Evolutionary conservation across 2,797 vertebrate genomes (phyloP).

Genomic region (Hemibagrus guttatus): DNA sequence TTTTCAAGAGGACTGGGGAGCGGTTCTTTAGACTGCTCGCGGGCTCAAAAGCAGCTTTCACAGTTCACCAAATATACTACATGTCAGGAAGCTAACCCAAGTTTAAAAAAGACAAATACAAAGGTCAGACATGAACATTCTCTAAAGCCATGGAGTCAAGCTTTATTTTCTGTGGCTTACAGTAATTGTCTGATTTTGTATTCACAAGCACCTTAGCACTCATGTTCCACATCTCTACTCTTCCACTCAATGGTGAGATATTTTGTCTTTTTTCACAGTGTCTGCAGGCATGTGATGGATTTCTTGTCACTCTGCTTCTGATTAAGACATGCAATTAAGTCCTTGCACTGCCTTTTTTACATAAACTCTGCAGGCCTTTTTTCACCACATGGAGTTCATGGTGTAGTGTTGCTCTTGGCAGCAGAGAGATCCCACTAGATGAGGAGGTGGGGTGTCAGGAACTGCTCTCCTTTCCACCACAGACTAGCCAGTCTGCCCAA

Average conservation of each 20-base stretch:
- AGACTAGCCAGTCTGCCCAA: constrained; percentile 65
- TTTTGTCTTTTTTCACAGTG: constrained; percentile 3
- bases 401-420: constrained; percentile 83
- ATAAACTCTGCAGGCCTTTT: constrained; percentile 64
- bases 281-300: constrained; percentile 58
- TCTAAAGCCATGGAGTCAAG: not conserved
- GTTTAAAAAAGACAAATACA: constrained; percentile 1
- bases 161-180: not conserved
- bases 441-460: constrained; percentile 60
- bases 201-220: not conserved
- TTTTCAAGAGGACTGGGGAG: not conserved
- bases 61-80: not conserved
- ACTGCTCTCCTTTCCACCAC: constrained; percentile 73
- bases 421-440: constrained; percentile 50
- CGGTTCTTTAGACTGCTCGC: not conserved
- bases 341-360: constrained; percentile 52
- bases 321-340: constrained; percentile 65
- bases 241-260: not conserved
- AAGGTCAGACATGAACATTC: not conserved
- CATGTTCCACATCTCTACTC: not conserved
- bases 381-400: constrained; percentile 55
- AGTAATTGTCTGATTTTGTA: not conserved
- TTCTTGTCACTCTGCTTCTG: constrained; percentile 58
- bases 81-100: not conserved
- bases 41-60: not conserved